Base-by-base conservation (phyloP, 1,140 invertebrate genomes). In the Cylas formicarius region DNA sequence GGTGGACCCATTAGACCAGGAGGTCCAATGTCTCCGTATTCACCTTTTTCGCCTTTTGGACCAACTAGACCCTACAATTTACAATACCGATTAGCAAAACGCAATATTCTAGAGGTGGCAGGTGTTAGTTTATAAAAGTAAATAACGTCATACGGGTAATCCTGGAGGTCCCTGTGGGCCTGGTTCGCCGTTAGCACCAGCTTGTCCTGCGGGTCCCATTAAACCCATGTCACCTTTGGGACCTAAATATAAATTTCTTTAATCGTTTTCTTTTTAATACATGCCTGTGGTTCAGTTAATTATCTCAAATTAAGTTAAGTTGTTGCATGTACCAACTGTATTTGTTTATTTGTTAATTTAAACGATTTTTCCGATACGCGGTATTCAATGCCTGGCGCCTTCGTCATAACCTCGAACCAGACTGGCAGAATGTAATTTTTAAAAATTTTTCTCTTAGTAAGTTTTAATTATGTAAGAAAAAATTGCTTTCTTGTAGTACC, bases 11-110 rank as follows among this genome's bases (percentile, higher is more conserved):
- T 82, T 55, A 89, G 71, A 37, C 87, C 87, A 13, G 89, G 88
- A 13, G 89, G 88, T 40, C 89, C 89, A 60, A 92, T 90, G 58
- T 91, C 86, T 9, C 90, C 90, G 58, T 90, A 88, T 61, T 90
- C 85, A 24, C 89, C 88, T 61, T 90, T 90, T 53, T 86, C 86
- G 26, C 89, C 89, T 65, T 90, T 90, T 2, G 85, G 84, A 28
- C 88, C 89, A 50, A 79, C 70, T 49, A 77, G 75, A 34, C 89
- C 89, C 75, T 81, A 59, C 22, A 60, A 49, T 6, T n/a, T n/a
- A 14, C 32, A 22, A 46, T 7, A 48, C 11, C 10, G 8, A 21
- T 16, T 9, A 31, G 22, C 48, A 49, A 48, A 36, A 33, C 17
- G 14, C 8, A n/a, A n/a, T n/a, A n/a, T n/a, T n/a, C n/a, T n/a